A percentile compares a stretch with the other conserved stretches of the same genome.
These are phyloP conservation scores for Drosophila hamatofila DNA, from an alignment of 2,888 invertebrate genomes.

Conservation along the genomic window DNA sequence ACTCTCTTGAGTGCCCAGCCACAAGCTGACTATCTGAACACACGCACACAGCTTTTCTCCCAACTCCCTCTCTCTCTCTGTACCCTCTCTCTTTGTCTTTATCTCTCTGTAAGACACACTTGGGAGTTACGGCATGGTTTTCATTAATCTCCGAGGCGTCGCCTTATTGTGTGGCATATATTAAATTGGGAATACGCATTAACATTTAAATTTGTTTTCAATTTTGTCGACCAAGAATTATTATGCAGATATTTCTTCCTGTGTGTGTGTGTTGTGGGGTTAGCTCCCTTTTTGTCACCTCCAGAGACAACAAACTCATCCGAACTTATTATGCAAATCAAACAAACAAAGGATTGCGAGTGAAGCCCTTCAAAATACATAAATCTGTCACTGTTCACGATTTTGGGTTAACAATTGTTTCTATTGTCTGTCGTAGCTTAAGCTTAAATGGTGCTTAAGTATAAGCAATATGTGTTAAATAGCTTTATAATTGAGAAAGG, in stretches of 20 bases:
- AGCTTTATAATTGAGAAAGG: conserved; percentile 10
- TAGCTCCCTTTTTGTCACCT: conserved; percentile 42
- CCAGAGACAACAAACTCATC: conserved; percentile 35
- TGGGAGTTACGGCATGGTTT: conserved; percentile 47
- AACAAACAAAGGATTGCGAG: conserved; percentile 17
- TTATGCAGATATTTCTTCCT: conserved; percentile 41
- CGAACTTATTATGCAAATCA: conserved; percentile 66
- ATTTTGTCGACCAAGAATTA: conserved; percentile 66
- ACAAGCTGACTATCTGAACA: conserved; percentile 25
- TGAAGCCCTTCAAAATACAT: conserved; percentile 32
- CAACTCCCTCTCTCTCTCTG: neutral
- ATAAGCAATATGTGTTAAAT: conserved; percentile 18
- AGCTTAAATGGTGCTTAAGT: conserved; percentile 27
- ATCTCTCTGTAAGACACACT: conserved; percentile 24
- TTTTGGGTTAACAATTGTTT: conserved; percentile 24
- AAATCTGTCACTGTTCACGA: conserved; percentile 43
- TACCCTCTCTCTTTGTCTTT: neutral
- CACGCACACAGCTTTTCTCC: neutral
- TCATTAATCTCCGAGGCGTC: conserved; percentile 68
- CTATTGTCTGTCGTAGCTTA: conserved; percentile 10
- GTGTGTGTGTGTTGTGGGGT: neutral
- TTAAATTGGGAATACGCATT: conserved; percentile 68
- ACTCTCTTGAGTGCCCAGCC: conserved; percentile 16
- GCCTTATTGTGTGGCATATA: conserved; percentile 66
- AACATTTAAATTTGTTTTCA: conserved; percentile 81